phyloP scores from a whole-genome alignment of 2,797 vertebrate species.

The Pseudochirops cupreus region DNA sequence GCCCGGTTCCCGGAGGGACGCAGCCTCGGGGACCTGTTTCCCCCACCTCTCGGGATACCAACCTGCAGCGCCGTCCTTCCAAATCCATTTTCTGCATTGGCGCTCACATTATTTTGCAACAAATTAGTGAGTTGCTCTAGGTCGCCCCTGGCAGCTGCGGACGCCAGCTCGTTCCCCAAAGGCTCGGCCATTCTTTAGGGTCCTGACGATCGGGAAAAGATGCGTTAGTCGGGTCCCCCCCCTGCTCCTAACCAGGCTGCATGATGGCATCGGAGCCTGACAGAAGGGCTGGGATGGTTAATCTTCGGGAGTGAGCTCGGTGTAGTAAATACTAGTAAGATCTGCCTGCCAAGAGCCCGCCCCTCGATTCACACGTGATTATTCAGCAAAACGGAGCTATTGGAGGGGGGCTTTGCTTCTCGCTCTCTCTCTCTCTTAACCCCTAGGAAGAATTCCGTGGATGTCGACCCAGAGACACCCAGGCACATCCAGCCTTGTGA shows the following conservation, averaged over 20 bases:
- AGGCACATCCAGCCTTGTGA: conserved; percentile 56
- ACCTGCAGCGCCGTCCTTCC: conserved; percentile 96
- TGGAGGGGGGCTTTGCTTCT: conserved; percentile 79
- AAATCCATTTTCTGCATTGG: conserved; percentile 92
- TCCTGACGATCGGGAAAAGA: conserved; percentile 87
- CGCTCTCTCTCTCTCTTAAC: conserved; percentile 82
- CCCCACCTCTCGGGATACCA: conserved; percentile 87
- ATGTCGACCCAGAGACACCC: conserved; percentile 45
- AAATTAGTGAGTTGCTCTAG: conserved; percentile 87
- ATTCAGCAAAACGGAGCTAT: conserved; percentile 85
- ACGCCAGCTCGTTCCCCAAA: conserved; percentile 90
- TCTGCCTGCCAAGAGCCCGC: conserved; percentile 88
- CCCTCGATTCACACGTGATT: conserved; percentile 90
- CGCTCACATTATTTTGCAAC: conserved; percentile 91
- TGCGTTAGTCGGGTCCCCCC: conserved; percentile 78
- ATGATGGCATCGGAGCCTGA: conserved; percentile 88
- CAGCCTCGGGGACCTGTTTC: conserved; percentile 84
- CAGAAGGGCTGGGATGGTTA: conserved; percentile 89
- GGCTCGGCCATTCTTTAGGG: conserved; percentile 91
- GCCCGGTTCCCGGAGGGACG: conserved; percentile 82
- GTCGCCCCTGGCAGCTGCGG: conserved; percentile 93
- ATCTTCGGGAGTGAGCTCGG: conserved; percentile 89
- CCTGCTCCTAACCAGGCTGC: conserved; percentile 84
- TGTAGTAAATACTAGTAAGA: conserved; percentile 91
- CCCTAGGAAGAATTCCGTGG: conserved; percentile 84